A percentile compares a stretch with the other conserved stretches of the same genome.
These are phyloP conservation scores for Aphelinus atriplicis DNA, from an alignment of 1,140 invertebrate genomes.

Conservation along the genomic window DNA sequence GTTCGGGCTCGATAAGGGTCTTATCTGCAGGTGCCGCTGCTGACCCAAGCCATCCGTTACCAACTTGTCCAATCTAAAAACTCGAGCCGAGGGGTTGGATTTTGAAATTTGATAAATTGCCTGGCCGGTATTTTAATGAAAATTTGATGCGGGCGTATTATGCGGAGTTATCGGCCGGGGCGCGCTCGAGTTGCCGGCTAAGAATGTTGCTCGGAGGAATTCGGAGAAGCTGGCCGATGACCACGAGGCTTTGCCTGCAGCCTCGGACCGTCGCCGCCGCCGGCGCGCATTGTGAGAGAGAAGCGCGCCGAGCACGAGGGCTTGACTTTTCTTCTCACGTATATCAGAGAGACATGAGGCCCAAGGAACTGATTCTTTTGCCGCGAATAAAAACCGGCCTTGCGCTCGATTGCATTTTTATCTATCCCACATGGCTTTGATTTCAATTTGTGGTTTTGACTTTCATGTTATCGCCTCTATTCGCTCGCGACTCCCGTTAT, in stretches of 20 bases:
- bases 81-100: neutral
- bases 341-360: slow-evolving; percentile 41
- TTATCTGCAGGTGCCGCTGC: no score
- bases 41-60: no score
- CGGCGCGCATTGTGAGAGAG: slow-evolving; percentile 41
- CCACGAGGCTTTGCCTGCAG: no score
- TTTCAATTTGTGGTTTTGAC: no score
- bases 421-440: no score
- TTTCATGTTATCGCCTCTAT: no score
- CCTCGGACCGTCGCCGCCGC: slow-evolving; percentile 25
- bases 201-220: slow-evolving; percentile 36
- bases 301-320: slow-evolving; percentile 18
- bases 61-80: no score
- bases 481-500: no score
- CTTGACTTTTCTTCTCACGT: slow-evolving; percentile 43
- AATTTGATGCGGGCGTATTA: slow-evolving; percentile 16
- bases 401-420: no score
- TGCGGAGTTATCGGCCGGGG: slow-evolving; percentile 29
- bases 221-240: slow-evolving; percentile 40
- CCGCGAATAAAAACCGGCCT: no score
- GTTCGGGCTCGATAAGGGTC: no score
- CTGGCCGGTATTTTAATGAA: slow-evolving; percentile 24
- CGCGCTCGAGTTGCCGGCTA: slow-evolving; percentile 20
- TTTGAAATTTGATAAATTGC: slow-evolving; percentile 34
- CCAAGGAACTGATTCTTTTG: slow-evolving; percentile 21